Base-by-base conservation (phyloP, 1,140 invertebrate species). In the Pseudomyrmex gracilis region DNA sequence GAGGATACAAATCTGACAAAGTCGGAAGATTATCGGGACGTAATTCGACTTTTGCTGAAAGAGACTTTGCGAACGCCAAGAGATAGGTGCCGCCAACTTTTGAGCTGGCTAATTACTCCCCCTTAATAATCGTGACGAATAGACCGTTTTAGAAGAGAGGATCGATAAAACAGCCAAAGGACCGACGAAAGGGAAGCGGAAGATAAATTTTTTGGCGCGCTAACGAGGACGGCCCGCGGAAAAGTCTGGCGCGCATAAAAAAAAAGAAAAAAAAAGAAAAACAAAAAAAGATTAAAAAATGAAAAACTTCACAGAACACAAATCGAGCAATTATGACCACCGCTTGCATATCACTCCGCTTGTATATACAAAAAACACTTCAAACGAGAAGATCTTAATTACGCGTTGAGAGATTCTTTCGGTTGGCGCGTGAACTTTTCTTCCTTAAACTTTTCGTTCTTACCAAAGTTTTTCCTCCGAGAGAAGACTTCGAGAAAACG, bases 231-330 rank as follows among this genome's bases (percentile, higher is more conserved):
- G 70, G 53, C 20, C 20, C 47, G 76, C 43, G 58, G 64, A 15
- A 17, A 8, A 61, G 55, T n/a, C 55, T 12, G 9, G 13, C 22
- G 55, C 45, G 24, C 24, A 3, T 24, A 34, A 34, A 34, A 34
- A 34, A 74, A 88, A 86, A 89, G 20, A 73, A 63, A 73, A 90
- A 90, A 90, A 86, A 91, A 90, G 87, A 84, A 84, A 89, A 89
- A 84, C 73, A n/a, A 89, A 24, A 73, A 63, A 67, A 73, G 88
- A 88, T 89, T 84, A 73, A 90, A 90, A 90, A 86, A 91, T 91
- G 87, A 84, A 84, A 89, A 89, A 84, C 73, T 84, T 80, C 24
- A 77, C 53, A 51, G 51, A 70, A 84, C 63, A 84, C 63, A 68
- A 64, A 78, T 87, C 71, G 83, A 85, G 73, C 86, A 90, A 90